Evolutionary conservation across 2,888 invertebrate species (phyloP).

Genomic region (Lochmaea capreae): DNA sequence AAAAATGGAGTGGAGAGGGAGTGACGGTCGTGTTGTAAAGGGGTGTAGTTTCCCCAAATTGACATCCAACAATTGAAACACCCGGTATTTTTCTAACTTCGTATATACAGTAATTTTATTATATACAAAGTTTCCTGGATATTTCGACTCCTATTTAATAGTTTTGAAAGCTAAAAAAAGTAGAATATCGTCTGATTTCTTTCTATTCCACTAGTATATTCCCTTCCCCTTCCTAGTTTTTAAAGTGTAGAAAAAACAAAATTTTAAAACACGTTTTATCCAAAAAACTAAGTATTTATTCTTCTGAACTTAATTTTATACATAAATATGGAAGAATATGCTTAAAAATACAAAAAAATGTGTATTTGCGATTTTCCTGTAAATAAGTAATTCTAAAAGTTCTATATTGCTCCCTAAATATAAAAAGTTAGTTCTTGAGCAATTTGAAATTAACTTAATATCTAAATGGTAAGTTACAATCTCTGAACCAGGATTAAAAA

Average conservation of each 20-base stretch:
- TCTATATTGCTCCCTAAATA: constrained; percentile 55
- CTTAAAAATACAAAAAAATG: constrained; percentile 45
- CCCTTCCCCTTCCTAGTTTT: no score
- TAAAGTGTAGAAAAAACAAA: background rate
- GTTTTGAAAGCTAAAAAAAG: no score
- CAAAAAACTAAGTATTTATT: background rate
- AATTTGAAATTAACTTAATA: constrained; percentile 26
- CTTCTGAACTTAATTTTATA: constrained; percentile 10
- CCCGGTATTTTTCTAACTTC: constrained; percentile 45
- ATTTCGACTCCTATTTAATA: no score
- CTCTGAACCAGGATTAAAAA: background rate
- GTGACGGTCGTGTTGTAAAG: no score
- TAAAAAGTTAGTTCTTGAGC: constrained; percentile 48
- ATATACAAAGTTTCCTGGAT: no score
- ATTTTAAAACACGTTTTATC: background rate
- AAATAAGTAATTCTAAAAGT: constrained; percentile 36
- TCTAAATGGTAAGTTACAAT: constrained; percentile 16
- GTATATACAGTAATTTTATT: constrained; percentile 48
- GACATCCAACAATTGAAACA: no score
- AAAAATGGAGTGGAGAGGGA: no score
- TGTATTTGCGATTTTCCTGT: constrained; percentile 28
- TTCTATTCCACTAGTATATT: no score
- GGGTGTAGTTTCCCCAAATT: no score
- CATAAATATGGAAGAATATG: constrained; percentile 51
- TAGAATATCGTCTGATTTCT: no score